Evolutionary conservation across 2,797 vertebrate species (phyloP), one percentile per base, ranked within the genome.

Genomic region (Melanotaenia parkinsoni): DNA sequence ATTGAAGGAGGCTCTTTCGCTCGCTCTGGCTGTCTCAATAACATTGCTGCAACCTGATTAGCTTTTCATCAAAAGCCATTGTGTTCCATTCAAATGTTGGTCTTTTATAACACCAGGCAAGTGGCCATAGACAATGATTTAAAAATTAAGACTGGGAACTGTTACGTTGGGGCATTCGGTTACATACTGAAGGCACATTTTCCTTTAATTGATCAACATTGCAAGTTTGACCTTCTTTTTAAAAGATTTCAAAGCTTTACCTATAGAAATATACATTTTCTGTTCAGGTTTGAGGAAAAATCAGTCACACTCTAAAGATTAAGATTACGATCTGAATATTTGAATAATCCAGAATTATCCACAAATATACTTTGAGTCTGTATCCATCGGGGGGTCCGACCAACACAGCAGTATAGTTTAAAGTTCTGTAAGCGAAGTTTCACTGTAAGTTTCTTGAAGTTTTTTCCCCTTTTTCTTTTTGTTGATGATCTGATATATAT

Each of bases 31-130:
- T 47, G 32, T 76, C 77, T 86, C 79, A 79, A 67, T 86, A 80
- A 69, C 61, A 6, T 43, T 1, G 74, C 68, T 7, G 78, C 70
- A 54, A 78, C 72, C 59, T 88, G 87, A 87, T 88, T 84, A 75
- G 81, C 83, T 88, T 88, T 83, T 87, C 83, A 87, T 89, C 77
- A 56, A 37, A 64, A 33, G 32, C 38, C 2, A 20, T n/a, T 35
- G 1, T 67, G 30, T 61, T 62, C 33, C 47, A 59, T 66, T 60
- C n/a, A 37, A 13, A 53, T 22, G 1, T 18, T 22, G 22, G 22
- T 10, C 24, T 24, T 57, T 64, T 80, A 74, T 73, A 4, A 14
- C 72, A 74, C 24, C 47, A 0, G 63, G 7, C 24, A 5, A 63
- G 53, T 20, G 56, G 32, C 57, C 33, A 35, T 13, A 62, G 65